A percentile compares a stretch with the other conserved stretches of the same genome.
These are phyloP conservation scores for Lasiommata megera DNA, from an alignment of 2,888 invertebrate species.

Conservation along the genomic window DNA sequence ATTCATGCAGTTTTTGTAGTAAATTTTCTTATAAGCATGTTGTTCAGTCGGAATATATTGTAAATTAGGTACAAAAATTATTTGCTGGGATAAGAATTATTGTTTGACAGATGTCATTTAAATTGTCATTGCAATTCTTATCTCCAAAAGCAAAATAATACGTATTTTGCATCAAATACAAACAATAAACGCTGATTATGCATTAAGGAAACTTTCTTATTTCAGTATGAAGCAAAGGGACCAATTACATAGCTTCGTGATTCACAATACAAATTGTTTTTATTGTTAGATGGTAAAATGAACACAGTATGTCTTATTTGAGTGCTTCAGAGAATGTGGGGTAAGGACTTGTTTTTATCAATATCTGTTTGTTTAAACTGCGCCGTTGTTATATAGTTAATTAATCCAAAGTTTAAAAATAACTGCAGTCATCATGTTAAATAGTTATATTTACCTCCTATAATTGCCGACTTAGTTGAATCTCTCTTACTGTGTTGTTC, in stretches of 20 bases:
- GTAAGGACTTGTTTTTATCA: conserved; percentile 46
- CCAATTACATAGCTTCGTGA: conserved; percentile 56
- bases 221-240: conserved; percentile 70
- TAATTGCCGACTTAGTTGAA: too few relatives aligned
- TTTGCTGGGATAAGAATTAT: conserved; percentile 36
- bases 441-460: too few relatives aligned
- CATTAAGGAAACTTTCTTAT: conserved; percentile 34
- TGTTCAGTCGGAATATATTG: not conserved
- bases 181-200: conserved; percentile 22
- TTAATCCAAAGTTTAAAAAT: too few relatives aligned
- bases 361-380: not conserved
- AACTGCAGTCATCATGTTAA: too few relatives aligned
- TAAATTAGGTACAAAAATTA: conserved; percentile 12
- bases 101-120: conserved; percentile 66
- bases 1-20: conserved; percentile 16
- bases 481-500: too few relatives aligned
- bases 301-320: conserved; percentile 78
- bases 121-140: conserved; percentile 55
- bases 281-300: conserved; percentile 70
- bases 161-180: conserved; percentile 46
- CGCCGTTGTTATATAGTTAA: not conserved
- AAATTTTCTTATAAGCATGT: conserved; percentile 11
- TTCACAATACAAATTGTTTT: conserved; percentile 54
- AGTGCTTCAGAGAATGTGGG: conserved; percentile 79
- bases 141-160: conserved; percentile 54